A percentile compares a stretch with the other conserved stretches of the same genome.
Evolutionary conservation across 2,113 vertebrate genomes (phyloP).

Genomic region (Cisticola juncidis): DNA sequence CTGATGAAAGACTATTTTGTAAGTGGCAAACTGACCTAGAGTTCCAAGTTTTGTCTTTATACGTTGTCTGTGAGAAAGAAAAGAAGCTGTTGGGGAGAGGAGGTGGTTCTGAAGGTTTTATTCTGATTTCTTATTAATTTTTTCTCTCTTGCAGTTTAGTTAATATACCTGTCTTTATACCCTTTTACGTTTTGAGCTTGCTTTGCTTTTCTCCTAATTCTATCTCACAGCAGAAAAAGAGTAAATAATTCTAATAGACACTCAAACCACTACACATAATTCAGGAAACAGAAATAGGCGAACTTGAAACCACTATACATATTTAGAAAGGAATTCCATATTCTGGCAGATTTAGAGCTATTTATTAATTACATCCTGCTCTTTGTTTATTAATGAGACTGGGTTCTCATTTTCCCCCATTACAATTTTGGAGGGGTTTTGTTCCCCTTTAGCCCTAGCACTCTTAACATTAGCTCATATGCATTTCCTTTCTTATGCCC

Average conservation of each 20-base stretch:
- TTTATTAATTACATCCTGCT: conserved; percentile 58
- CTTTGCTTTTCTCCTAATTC: neutral
- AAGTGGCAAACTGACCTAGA: neutral
- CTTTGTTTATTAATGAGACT: conserved; percentile 44
- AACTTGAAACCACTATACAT: neutral
- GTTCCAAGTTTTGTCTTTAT: neutral
- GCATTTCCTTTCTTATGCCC: conserved; percentile 12
- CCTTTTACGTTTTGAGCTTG: neutral
- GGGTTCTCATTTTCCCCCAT: neutral
- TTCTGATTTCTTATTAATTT: neutral
- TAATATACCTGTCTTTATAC: neutral
- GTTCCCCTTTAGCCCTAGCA: neutral
- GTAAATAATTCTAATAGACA: neutral
- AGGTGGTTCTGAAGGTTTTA: neutral
- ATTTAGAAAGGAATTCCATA: conserved; percentile 33
- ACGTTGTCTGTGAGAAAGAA: neutral
- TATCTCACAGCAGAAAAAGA: neutral
- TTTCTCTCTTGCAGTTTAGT: neutral
- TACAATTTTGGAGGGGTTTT: conserved; percentile 5
- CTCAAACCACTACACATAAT: neutral
- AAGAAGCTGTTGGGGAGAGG: neutral
- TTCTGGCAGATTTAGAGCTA: neutral
- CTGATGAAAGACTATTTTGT: neutral
- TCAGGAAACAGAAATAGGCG: neutral
- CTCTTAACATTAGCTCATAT: conserved; percentile 5